These are phyloP conservation scores for Buphagus erythrorhynchus DNA, from an alignment of 2,797 vertebrate genomes.

Conservation along the genomic window DNA sequence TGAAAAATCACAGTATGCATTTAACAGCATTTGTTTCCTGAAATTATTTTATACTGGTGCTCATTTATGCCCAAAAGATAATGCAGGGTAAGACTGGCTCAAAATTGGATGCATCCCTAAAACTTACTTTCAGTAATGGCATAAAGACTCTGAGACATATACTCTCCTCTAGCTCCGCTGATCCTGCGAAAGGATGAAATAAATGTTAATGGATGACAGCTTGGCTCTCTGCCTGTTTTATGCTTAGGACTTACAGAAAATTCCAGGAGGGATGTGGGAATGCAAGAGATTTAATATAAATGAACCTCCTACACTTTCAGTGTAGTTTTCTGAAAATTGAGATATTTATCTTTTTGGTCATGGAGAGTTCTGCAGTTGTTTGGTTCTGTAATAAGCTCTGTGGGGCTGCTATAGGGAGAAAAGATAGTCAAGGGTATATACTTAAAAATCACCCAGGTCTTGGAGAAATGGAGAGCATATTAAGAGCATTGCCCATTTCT, in stretches of 20 bases:
- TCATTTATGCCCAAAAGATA: not conserved
- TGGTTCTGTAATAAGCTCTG: not conserved
- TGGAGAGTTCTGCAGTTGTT: not conserved
- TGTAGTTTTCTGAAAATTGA: not conserved
- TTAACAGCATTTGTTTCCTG: not conserved
- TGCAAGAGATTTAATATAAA: conserved; percentile 9
- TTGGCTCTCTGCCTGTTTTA: not conserved
- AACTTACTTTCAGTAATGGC: not conserved
- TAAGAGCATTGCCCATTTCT: not conserved
- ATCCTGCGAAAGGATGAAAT: not conserved
- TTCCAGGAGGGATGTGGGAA: not conserved
- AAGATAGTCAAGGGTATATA: not conserved
- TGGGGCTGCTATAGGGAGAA: not conserved
- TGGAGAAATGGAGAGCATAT: not conserved
- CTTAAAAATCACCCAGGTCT: not conserved
- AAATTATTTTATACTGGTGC: not conserved
- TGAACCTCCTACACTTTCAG: not conserved
- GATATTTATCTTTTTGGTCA: not conserved
- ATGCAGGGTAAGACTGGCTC: not conserved
- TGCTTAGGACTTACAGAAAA: not conserved
- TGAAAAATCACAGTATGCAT: not conserved
- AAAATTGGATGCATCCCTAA: not conserved
- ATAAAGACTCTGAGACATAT: not conserved
- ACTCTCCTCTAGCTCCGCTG: not conserved
- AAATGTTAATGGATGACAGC: conserved; percentile 4